These are phyloP conservation scores for Nephrocerus scutellatus DNA, from an alignment of 2,888 invertebrate species.

Conservation along the genomic window DNA sequence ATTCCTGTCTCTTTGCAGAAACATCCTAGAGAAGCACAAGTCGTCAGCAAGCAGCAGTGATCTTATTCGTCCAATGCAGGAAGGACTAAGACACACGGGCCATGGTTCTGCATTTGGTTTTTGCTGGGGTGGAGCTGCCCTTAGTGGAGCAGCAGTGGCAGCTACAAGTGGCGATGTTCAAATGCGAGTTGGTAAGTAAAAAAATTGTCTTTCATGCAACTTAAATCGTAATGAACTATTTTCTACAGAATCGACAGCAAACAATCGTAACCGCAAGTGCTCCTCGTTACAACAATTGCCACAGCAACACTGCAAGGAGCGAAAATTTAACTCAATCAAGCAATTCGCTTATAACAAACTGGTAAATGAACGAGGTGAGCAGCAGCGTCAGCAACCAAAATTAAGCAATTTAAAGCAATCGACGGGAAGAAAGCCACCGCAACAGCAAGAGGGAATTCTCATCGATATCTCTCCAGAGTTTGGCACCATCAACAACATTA, in stretches of 20 bases:
- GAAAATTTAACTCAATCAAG: constrained; percentile 50
- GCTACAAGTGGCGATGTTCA: constrained; percentile 47
- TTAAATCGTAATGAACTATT: not conserved
- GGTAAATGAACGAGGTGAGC: constrained; percentile 56
- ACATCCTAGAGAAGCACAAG: constrained; percentile 63
- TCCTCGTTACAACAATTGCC: constrained; percentile 30
- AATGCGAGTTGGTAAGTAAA: constrained; percentile 24
- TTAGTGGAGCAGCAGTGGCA: constrained; percentile 74
- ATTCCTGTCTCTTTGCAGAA: constrained; percentile 35
- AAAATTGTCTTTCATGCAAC: not conserved
- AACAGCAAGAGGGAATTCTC: constrained; percentile 57
- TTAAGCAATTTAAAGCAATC: constrained; percentile 10
- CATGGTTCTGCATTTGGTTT: constrained; percentile 67
- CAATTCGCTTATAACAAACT: constrained; percentile 81
- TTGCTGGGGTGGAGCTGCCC: constrained; percentile 77
- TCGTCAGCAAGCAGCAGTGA: constrained; percentile 60
- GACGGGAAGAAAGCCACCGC: constrained; percentile 26
- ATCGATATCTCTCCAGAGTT: constrained; percentile 65
- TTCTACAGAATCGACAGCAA: not conserved
- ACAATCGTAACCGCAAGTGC: constrained; percentile 48
- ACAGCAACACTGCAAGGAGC: constrained; percentile 38
- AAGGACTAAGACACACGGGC: constrained; percentile 73
- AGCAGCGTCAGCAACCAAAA: constrained; percentile 47
- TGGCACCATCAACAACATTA: constrained; percentile 31
- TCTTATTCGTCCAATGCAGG: constrained; percentile 71